These are phyloP conservation scores for Tretioscincus oriximinensis DNA, from an alignment of 2,113 vertebrate species.

Conservation along the genomic window DNA sequence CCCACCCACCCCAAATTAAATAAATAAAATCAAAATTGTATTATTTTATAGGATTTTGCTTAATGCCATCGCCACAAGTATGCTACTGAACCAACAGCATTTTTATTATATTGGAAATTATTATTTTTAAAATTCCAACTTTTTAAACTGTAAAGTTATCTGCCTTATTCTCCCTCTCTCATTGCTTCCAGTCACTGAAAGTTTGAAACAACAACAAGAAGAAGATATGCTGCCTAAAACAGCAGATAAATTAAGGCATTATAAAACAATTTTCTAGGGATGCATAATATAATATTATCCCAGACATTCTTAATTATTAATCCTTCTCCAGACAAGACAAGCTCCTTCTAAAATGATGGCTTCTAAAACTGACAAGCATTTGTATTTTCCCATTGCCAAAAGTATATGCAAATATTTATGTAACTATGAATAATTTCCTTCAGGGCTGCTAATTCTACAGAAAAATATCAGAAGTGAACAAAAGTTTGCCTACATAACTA, in stretches of 20 bases:
- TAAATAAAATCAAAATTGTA: no score
- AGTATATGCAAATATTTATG: not conserved
- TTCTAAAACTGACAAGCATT: conserved; percentile 28
- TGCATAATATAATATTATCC: conserved; percentile 28
- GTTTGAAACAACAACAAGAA: not conserved
- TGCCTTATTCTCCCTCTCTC: not conserved
- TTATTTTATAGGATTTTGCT: no score
- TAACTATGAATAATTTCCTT: not conserved
- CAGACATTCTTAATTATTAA: conserved; percentile 40
- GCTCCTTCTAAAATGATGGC: conserved; percentile 36
- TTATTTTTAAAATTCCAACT: not conserved
- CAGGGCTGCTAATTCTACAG: no score
- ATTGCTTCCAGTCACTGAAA: not conserved
- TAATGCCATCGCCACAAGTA: no score
- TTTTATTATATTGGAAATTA: not conserved
- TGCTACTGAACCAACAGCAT: not conserved
- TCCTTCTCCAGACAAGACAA: conserved; percentile 36
- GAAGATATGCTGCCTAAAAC: conserved; percentile 39
- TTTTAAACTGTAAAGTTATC: not conserved
- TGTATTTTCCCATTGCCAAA: conserved; percentile 7
- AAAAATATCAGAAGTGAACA: no score
- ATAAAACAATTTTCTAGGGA: conserved; percentile 38
- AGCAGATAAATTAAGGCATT: conserved; percentile 42
- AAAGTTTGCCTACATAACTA: no score
- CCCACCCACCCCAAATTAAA: no score